A percentile compares a stretch with the other conserved stretches of the same genome.
These are phyloP conservation scores for Heliconius hewitsoni DNA, from an alignment of 1,140 invertebrate species.

Conservation along the genomic window DNA sequence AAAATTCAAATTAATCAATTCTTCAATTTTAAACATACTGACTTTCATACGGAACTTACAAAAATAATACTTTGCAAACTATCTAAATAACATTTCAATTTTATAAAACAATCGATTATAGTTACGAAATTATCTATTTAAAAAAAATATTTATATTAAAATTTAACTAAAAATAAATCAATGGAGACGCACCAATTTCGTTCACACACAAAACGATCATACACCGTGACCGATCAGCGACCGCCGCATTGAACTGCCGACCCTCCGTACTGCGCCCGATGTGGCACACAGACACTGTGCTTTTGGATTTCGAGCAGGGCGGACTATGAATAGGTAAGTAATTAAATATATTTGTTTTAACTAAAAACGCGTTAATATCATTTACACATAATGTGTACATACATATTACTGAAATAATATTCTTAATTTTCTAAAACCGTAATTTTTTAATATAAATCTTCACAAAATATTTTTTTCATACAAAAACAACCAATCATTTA, in stretches of 20 bases:
- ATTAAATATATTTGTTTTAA: not conserved
- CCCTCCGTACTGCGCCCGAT: slow-evolving; percentile 12
- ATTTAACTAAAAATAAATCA: slow-evolving; percentile 14
- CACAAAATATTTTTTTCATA: too few relatives aligned
- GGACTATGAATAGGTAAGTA: slow-evolving; percentile 45
- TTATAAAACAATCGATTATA: too few relatives aligned
- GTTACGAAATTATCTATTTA: not conserved
- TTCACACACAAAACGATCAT: slow-evolving; percentile 52
- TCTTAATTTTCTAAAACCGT: not conserved
- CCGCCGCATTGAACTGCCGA: slow-evolving; percentile 37
- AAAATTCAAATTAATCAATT: too few relatives aligned
- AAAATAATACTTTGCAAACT: too few relatives aligned
- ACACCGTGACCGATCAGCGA: slow-evolving; percentile 48
- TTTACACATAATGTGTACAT: too few relatives aligned
- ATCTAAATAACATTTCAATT: too few relatives aligned
- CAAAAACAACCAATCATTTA: too few relatives aligned
- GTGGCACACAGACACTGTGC: slow-evolving; percentile 17
- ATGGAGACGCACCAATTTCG: slow-evolving; percentile 51
- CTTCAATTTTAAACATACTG: too few relatives aligned
- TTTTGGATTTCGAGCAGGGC: not conserved
- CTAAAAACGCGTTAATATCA: too few relatives aligned
- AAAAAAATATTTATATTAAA: not conserved
- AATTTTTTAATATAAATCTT: too few relatives aligned
- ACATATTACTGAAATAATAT: too few relatives aligned
- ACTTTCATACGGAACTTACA: too few relatives aligned